Conservation (phyloP, 2,113 vertebrate genomes). For the Eupsittula cactorum region DNA sequence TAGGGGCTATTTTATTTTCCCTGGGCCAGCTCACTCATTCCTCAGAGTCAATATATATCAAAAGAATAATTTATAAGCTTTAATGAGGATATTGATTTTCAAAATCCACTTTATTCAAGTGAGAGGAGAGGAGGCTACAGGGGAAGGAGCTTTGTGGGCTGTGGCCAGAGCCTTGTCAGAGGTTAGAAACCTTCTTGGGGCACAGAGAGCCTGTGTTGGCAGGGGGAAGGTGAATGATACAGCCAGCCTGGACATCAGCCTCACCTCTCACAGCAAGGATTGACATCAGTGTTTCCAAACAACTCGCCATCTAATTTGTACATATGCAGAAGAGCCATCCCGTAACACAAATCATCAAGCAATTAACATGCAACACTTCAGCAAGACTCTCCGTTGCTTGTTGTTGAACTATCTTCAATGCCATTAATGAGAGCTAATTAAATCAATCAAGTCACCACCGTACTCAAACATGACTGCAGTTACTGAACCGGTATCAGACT, state of each 20-base stretch:
- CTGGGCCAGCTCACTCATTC: background rate
- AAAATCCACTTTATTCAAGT: background rate
- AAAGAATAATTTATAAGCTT: conserved; percentile 43
- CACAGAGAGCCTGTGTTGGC: fast-evolving
- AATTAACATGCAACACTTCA: conserved; percentile 56
- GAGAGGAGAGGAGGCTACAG: fast-evolving
- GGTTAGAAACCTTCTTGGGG: background rate
- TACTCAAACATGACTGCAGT: background rate
- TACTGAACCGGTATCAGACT: background rate
- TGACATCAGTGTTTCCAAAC: conserved; percentile 49
- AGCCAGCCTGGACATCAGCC: background rate
- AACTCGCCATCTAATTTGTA: conserved; percentile 44
- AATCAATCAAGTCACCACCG: conserved; percentile 55
- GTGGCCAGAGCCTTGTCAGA: background rate
- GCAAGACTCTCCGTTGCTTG: conserved; percentile 12
- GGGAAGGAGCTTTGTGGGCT: background rate
- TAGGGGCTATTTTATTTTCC: background rate
- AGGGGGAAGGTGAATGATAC: background rate
- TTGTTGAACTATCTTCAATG: conserved; percentile 42
- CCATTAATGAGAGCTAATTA: conserved; percentile 69
- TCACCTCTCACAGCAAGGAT: background rate
- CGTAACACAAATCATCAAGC: conserved; percentile 46
- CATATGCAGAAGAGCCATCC: conserved; percentile 26
- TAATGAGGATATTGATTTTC: background rate
- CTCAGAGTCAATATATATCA: background rate